phyloP scores from a whole-genome alignment of 2,797 vertebrate species.

The Megaceryle alcyon region DNA sequence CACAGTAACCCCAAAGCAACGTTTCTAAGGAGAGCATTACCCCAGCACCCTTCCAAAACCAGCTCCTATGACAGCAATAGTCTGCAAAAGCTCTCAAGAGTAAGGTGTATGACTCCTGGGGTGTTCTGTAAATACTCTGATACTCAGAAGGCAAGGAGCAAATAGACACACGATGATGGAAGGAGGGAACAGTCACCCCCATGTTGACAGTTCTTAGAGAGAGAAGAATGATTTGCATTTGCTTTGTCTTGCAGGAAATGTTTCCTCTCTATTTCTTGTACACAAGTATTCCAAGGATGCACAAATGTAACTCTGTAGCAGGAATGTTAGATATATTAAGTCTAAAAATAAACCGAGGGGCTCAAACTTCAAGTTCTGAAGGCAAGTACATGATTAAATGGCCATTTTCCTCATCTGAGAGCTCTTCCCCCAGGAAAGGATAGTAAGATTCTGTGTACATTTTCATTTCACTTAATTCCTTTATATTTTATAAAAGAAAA shows the following conservation, averaged over 20 bases:
- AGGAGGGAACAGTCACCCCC: neutral
- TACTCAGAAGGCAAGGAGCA: neutral
- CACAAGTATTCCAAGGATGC: neutral
- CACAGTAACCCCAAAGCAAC: neutral
- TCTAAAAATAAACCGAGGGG: neutral
- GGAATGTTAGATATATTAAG: neutral
- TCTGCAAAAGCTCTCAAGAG: neutral
- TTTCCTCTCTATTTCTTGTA: neutral
- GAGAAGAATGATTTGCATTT: neutral
- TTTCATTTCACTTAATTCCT: neutral
- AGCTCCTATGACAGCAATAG: too few relatives aligned
- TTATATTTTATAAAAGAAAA: too few relatives aligned
- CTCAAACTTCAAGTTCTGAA: neutral
- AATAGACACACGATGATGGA: neutral
- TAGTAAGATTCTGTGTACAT: neutral
- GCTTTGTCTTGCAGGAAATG: neutral
- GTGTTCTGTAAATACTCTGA: neutral
- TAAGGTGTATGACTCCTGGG: neutral
- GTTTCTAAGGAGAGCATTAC: neutral
- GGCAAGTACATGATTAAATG: neutral
- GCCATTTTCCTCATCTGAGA: neutral
- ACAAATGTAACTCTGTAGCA: neutral
- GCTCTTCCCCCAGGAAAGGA: neutral
- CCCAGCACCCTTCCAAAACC: neutral
- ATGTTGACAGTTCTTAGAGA: neutral